Conservation (phyloP, 2,113 vertebrate species). For the Maccullochella peelii region DNA sequence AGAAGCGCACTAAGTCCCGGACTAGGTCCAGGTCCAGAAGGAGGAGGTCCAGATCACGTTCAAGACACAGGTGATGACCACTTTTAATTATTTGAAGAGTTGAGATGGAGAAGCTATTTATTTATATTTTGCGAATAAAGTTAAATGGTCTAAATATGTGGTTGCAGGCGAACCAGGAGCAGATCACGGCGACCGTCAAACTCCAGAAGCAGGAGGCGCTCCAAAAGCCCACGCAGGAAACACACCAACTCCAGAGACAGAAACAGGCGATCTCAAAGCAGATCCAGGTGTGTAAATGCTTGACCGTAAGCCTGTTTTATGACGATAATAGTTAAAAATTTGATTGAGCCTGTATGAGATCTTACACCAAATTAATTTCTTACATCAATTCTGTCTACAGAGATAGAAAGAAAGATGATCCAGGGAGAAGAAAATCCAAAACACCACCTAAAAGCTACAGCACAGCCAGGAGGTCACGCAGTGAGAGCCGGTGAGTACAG, state of each 20-base stretch:
- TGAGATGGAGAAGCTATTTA: not conserved
- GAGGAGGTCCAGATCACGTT: slow-evolving; percentile 92
- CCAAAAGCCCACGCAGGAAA: slow-evolving; percentile 92
- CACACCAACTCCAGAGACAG: slow-evolving; percentile 90
- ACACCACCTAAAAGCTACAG: slow-evolving; percentile 99
- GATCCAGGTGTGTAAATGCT: slow-evolving; percentile 84
- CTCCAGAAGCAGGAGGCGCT: slow-evolving; percentile 91
- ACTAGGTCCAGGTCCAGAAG: slow-evolving; percentile 89
- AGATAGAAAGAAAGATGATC: slow-evolving; percentile 96
- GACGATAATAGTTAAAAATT: not conserved
- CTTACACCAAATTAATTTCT: not conserved
- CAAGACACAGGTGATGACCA: slow-evolving; percentile 89
- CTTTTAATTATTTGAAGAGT: not conserved
- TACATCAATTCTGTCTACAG: slow-evolving; percentile 74
- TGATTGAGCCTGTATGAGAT: not conserved
- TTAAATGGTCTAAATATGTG: not conserved
- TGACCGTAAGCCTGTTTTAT: not conserved
- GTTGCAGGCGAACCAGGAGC: slow-evolving; percentile 90
- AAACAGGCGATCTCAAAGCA: slow-evolving; percentile 88
- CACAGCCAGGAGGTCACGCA: slow-evolving; percentile 93
- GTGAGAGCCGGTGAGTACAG: slow-evolving; percentile 88
- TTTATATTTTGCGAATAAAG: not conserved
- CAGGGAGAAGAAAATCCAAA: slow-evolving; percentile 93
- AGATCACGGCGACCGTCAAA: slow-evolving; percentile 90
- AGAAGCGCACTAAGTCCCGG: slow-evolving; percentile 90